phyloP scores from a whole-genome alignment of 2,113 vertebrate genomes.

The Puffinus mauretanicus region DNA sequence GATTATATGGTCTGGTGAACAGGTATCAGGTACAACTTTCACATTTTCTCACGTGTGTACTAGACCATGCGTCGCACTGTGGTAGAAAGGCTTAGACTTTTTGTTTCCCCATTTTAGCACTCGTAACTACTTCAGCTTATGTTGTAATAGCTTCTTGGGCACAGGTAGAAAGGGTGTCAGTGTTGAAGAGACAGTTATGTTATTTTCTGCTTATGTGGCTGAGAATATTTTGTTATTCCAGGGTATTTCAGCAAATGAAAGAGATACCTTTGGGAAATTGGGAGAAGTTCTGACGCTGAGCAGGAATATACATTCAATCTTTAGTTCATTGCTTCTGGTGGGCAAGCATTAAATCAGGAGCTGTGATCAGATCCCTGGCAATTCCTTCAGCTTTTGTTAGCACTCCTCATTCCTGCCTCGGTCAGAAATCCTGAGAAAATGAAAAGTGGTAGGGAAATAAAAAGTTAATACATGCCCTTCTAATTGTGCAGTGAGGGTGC shows the following conservation, averaged over 20 bases:
- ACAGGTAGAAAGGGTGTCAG: not conserved
- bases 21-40: not conserved
- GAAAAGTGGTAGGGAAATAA: not conserved
- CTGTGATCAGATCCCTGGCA: not conserved
- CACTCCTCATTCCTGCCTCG: not conserved
- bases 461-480: not conserved
- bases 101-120: not conserved
- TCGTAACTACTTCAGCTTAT: not conserved
- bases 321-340: not conserved
- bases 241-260: not conserved
- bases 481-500: not conserved
- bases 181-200: not conserved
- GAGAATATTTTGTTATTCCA: slow-evolving; percentile 17
- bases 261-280: not conserved
- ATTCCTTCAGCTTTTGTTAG: not conserved
- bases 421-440: not conserved
- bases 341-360: not conserved
- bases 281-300: not conserved
- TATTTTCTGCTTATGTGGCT: slow-evolving; percentile 2
- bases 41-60: not conserved
- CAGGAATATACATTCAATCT: not conserved
- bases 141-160: not conserved
- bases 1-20: not conserved
- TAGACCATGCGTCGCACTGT: not conserved
- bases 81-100: not conserved